Percentiles rank a stretch among this genome's conserved stretches.
Conservation (phyloP, 1,140 invertebrate species). For the Bombus cullumanus region DNA sequence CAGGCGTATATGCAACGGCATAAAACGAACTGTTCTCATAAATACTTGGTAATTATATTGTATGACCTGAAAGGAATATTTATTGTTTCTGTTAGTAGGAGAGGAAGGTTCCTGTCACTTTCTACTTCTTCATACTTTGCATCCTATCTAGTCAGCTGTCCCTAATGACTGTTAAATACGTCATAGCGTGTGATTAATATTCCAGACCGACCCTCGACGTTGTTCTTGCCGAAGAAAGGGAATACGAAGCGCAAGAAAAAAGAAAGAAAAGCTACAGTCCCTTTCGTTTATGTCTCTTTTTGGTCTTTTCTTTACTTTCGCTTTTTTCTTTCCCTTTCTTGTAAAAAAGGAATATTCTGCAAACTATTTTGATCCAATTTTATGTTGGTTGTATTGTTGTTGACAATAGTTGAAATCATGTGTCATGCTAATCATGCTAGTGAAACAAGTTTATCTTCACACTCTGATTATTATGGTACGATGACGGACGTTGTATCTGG, state of each 20-base stretch:
- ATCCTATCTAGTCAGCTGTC: slow-evolving; percentile 47
- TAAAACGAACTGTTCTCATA: neutral
- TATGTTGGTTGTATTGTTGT: neutral
- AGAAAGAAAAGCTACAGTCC: neutral
- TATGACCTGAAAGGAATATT: slow-evolving; percentile 23
- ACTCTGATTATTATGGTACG: slow-evolving; percentile 39
- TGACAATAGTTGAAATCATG: neutral
- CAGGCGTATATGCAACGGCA: too few relatives aligned
- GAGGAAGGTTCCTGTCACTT: slow-evolving; percentile 43
- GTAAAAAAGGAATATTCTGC: too few relatives aligned
- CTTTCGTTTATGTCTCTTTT: neutral
- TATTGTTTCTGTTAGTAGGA: slow-evolving; percentile 42
- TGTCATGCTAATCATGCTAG: neutral
- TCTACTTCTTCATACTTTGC: slow-evolving; percentile 38
- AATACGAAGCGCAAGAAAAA: neutral
- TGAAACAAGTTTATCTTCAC: slow-evolving; percentile 31
- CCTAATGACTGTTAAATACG: slow-evolving; percentile 62
- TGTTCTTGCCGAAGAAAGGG: neutral
- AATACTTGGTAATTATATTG: slow-evolving; percentile 18
- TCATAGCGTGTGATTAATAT: slow-evolving; percentile 67
- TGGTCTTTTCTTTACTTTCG: neutral
- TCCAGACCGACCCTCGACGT: slow-evolving; percentile 25
- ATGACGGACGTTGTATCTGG: slow-evolving; percentile 9
- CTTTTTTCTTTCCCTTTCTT: neutral
- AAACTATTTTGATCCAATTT: neutral